These are phyloP conservation scores for Scomber japonicus DNA, from an alignment of 2,113 vertebrate species.

Conservation along the genomic window DNA sequence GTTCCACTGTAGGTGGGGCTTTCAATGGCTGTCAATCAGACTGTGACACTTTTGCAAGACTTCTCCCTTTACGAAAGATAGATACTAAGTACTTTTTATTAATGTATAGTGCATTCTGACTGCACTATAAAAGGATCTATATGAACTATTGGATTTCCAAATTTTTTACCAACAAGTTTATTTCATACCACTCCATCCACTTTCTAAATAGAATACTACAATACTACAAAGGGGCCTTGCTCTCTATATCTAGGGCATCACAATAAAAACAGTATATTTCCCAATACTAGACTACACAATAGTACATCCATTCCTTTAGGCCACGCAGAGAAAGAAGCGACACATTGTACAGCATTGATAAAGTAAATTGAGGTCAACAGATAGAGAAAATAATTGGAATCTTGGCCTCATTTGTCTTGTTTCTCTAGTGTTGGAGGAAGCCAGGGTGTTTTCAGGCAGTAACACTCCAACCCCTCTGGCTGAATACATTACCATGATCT, in stretches of 20 bases:
- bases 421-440: constrained; percentile 58
- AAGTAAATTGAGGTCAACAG: constrained; percentile 74
- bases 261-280: constrained; percentile 8
- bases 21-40: constrained; percentile 10
- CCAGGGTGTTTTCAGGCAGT: constrained; percentile 68
- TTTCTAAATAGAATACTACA: not conserved
- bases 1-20: not conserved
- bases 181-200: not conserved
- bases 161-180: not conserved
- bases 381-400: constrained; percentile 80
- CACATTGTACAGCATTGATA: constrained; percentile 68
- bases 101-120: not conserved
- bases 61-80: constrained; percentile 18
- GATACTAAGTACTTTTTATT: constrained; percentile 6
- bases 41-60: not conserved
- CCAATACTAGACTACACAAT: constrained; percentile 8
- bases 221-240: not conserved
- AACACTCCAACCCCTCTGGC: constrained; percentile 68
- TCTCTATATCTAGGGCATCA: not conserved
- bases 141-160: constrained; percentile 24
- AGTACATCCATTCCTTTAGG: constrained; percentile 31
- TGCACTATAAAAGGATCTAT: constrained; percentile 3
- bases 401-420: constrained; percentile 72
- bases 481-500: constrained; percentile 78
- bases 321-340: constrained; percentile 28